phyloP scores from a whole-genome alignment of 1,140 invertebrate species.

The Thalassaphorura encarpata region DNA sequence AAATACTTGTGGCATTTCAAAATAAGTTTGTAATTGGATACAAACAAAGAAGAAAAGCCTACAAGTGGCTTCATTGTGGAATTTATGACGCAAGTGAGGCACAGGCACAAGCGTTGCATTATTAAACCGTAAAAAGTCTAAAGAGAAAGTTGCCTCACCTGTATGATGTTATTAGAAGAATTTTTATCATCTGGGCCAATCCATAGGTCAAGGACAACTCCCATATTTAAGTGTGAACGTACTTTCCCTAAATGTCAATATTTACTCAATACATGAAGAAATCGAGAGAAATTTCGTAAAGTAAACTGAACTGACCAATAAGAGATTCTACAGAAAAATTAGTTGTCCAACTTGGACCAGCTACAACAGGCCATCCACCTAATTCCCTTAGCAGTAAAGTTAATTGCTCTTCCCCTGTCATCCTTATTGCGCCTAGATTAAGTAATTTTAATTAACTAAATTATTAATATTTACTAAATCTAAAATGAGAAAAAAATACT shows the following conservation, averaged over 20 bases:
- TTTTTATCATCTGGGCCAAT: constrained; percentile 78
- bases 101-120: too few relatives aligned
- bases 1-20: too few relatives aligned
- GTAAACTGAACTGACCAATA: constrained; percentile 36
- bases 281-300: neutral
- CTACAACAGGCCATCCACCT: constrained; percentile 68
- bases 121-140: neutral
- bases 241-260: constrained; percentile 49
- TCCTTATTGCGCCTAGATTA: constrained; percentile 45
- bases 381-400: constrained; percentile 48
- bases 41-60: too few relatives aligned
- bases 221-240: constrained; percentile 60
- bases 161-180: constrained; percentile 71
- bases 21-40: too few relatives aligned
- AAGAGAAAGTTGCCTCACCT: constrained; percentile 44
- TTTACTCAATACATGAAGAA: neutral
- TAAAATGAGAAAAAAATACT: constrained; percentile 45
- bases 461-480: neutral
- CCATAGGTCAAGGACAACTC: constrained; percentile 64
- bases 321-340: constrained; percentile 49
- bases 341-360: constrained; percentile 48
- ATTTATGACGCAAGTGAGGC: too few relatives aligned
- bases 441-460: neutral
- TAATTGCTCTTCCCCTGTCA: constrained; percentile 54
- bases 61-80: too few relatives aligned